phyloP scores from a whole-genome alignment of 2,888 invertebrate genomes.

The Clistopyga incitator region DNA sequence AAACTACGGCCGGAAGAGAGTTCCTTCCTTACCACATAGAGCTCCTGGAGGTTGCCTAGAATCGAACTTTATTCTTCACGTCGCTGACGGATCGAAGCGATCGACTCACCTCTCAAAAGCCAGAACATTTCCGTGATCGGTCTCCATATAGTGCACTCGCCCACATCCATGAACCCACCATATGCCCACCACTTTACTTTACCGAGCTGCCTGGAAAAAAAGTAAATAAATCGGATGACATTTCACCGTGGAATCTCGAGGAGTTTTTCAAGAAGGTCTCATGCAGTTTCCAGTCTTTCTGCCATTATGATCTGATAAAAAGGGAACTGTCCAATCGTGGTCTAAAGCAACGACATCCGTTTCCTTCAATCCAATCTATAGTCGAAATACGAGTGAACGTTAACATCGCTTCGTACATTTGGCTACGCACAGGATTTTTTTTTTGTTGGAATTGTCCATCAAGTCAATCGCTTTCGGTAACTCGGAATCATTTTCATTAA shows the following conservation, averaged over 20 bases:
- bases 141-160: slow-evolving; percentile 41
- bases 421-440: no score
- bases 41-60: slow-evolving; percentile 36
- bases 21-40: slow-evolving; percentile 22
- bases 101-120: slow-evolving; percentile 36
- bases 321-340: not conserved
- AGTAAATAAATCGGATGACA: slow-evolving; percentile 29
- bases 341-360: not conserved
- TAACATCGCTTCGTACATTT: no score
- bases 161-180: slow-evolving; percentile 30
- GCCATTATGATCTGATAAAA: not conserved
- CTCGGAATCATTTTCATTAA: no score
- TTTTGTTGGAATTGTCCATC: no score
- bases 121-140: slow-evolving; percentile 57
- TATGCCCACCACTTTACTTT: not conserved
- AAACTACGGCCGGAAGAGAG: slow-evolving; percentile 38
- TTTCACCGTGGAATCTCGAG: slow-evolving; percentile 16
- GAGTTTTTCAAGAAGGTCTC: slow-evolving; percentile 38
- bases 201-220: not conserved
- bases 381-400: no score
- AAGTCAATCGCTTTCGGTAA: no score
- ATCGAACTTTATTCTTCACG: slow-evolving; percentile 60
- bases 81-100: slow-evolving; percentile 63
- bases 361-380: not conserved
- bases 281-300: slow-evolving; percentile 14